Conservation (phyloP, 2,888 invertebrate species). For the Thymelicus lineola region DNA sequence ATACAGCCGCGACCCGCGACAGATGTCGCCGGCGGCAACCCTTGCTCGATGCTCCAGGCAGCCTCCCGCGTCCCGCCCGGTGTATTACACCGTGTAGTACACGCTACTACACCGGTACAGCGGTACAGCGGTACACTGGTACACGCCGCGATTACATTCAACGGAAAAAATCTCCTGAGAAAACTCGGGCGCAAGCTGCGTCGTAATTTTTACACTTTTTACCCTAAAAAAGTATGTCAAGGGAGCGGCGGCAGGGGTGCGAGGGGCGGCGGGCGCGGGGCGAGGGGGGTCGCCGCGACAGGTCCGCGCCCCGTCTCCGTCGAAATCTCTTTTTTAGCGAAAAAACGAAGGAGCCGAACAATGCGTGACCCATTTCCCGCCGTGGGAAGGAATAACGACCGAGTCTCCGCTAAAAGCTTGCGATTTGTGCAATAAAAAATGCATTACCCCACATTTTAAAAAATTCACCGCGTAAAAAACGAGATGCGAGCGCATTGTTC, state of each 20-base stretch:
- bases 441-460: constrained; percentile 84
- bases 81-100: constrained; percentile 64
- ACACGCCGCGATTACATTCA: constrained; percentile 68
- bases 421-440: constrained; percentile 77
- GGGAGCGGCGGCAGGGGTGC: constrained; percentile 62
- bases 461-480: constrained; percentile 69
- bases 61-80: constrained; percentile 54
- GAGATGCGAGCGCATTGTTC: constrained; percentile 69
- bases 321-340: constrained; percentile 80
- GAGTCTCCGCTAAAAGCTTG: constrained; percentile 65
- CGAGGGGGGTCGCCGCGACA: constrained; percentile 60
- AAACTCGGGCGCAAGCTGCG: constrained; percentile 79
- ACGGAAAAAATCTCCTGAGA: constrained; percentile 75
- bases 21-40: constrained; percentile 58
- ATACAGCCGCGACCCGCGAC: constrained; percentile 56
- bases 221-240: constrained; percentile 81
- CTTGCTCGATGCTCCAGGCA: constrained; percentile 48
- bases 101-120: constrained; percentile 54
- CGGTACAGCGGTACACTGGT: constrained; percentile 8
- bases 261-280: constrained; percentile 59
- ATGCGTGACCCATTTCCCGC: constrained; percentile 83
- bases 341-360: constrained; percentile 78
- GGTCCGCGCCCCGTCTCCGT: constrained; percentile 69
- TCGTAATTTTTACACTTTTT: constrained; percentile 77
- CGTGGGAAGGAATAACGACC: constrained; percentile 84